Evolutionary conservation across 2,797 vertebrate genomes (phyloP).

Genomic region (Protonibea diacanthus): DNA sequence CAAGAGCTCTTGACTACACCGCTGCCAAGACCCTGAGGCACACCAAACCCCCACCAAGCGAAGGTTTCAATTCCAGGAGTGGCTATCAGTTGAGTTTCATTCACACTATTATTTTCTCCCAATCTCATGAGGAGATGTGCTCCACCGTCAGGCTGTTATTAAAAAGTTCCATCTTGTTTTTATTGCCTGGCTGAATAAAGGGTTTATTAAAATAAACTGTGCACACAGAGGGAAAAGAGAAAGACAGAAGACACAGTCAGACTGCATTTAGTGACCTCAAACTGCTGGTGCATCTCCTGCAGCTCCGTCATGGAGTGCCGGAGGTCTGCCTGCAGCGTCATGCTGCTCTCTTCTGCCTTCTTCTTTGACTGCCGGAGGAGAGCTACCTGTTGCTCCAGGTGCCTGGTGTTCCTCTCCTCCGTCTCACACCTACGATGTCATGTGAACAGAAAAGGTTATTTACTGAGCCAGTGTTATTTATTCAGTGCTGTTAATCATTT

Average conservation of each 20-base stretch:
- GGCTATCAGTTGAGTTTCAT: too few relatives aligned
- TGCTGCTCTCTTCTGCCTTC: constrained; percentile 65
- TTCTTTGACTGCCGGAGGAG: constrained; percentile 75
- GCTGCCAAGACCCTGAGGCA: neutral
- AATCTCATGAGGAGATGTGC: neutral
- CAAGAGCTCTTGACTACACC: neutral
- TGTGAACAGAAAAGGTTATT: neutral
- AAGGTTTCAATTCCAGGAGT: neutral
- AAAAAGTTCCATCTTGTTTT: neutral
- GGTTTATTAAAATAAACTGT: neutral
- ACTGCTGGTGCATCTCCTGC: constrained; percentile 70
- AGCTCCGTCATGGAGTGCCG: constrained; percentile 68
- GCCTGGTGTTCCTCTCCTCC: constrained; percentile 74
- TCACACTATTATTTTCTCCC: neutral
- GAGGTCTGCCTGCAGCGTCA: constrained; percentile 69
- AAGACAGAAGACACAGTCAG: neutral
- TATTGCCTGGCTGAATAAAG: neutral
- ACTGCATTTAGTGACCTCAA: constrained; percentile 67
- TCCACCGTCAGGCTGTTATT: neutral
- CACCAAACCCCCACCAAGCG: neutral
- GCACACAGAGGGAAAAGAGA: neutral
- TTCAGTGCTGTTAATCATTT: constrained; percentile 4
- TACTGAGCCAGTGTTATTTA: neutral
- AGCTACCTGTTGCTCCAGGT: constrained; percentile 78
- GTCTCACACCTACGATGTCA: constrained; percentile 74